Evolutionary conservation across 2,888 invertebrate genomes (phyloP), one percentile per base, ranked within the genome.

Genomic region (Apamea crenata): DNA sequence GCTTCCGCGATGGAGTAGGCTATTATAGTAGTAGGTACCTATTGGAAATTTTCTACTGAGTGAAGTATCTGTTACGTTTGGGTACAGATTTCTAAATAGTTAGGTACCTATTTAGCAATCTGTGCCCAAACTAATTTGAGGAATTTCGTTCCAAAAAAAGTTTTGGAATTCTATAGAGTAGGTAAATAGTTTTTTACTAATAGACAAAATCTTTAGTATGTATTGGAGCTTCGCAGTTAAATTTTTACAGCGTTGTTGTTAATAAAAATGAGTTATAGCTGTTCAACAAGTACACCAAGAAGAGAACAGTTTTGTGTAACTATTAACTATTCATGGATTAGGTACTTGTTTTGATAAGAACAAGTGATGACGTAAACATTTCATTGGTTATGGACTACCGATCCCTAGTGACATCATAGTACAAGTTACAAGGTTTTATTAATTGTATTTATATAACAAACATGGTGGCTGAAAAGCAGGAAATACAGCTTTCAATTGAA

Each of bases 201-300:
- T 16, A 53, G 2, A 7, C 25, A 18, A 53, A 53, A 44, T 40
- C 10, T 16, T 50, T 53, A 6, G 1, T 14, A 59, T 25, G 32
- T 50, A 66, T 40, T 65, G 1, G 18, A 70, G 53, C 12, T 44
- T 71, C 36, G 68, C n/a, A 56, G 12, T n/a, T 61, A 40, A 63
- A 56, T 36, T 18, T 68, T 77, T 16, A 63, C 29, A 47, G 56
- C 56, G 63, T 18, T 36, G 32, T 29, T 63, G 8, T 32, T 36
- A 47, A 16, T 68, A 70, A 63, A 32, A 44, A 44, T 29, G 29
- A 44, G 50, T 71, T 18, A 44, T 40, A 25, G 59, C n/a, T 16
- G 59, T 32, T 56, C 44, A 82, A 71, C 77, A 82, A 61, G 47
- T 77, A 29, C 25, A 14, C 12, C 36, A 36, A 56, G 25, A 53